phyloP scores from a whole-genome alignment of 2,797 vertebrate genomes.

The Cyclopterus lumpus region DNA sequence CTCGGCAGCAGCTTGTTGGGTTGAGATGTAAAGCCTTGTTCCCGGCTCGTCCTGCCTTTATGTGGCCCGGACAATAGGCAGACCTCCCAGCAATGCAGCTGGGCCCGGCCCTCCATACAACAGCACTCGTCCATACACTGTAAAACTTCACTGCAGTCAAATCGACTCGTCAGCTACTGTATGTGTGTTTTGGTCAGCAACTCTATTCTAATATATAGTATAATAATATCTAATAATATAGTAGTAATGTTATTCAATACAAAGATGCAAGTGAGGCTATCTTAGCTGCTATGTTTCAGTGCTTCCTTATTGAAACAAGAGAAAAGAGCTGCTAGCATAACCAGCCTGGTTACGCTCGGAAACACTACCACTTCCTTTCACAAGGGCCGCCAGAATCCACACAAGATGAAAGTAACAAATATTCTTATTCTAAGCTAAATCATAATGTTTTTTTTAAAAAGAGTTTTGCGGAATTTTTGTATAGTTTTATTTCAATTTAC shows the following conservation, averaged over 20 bases:
- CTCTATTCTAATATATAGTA: background rate
- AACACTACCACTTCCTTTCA: no score
- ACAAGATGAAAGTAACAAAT: background rate
- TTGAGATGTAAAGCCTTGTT: constrained; percentile 85
- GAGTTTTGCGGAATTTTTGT: background rate
- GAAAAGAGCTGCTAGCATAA: background rate
- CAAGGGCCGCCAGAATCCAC: background rate
- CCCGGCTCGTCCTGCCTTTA: constrained; percentile 83
- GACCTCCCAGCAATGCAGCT: constrained; percentile 94
- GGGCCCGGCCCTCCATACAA: constrained; percentile 85
- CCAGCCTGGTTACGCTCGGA: background rate
- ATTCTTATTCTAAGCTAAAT: background rate
- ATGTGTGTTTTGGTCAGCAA: background rate
- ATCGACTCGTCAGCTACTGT: constrained; percentile 28
- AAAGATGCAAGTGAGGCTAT: background rate
- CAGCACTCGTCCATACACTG: constrained; percentile 73
- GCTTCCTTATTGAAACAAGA: background rate
- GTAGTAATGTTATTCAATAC: background rate
- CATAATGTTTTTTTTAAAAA: background rate
- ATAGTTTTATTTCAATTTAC: background rate
- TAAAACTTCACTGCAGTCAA: constrained; percentile 58
- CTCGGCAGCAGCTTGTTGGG: constrained; percentile 80
- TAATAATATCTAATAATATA: background rate
- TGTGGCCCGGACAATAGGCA: constrained; percentile 86
- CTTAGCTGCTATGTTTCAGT: background rate